Evolutionary conservation across 2,113 vertebrate genomes (phyloP).

Genomic region (Geothlypis trichas): DNA sequence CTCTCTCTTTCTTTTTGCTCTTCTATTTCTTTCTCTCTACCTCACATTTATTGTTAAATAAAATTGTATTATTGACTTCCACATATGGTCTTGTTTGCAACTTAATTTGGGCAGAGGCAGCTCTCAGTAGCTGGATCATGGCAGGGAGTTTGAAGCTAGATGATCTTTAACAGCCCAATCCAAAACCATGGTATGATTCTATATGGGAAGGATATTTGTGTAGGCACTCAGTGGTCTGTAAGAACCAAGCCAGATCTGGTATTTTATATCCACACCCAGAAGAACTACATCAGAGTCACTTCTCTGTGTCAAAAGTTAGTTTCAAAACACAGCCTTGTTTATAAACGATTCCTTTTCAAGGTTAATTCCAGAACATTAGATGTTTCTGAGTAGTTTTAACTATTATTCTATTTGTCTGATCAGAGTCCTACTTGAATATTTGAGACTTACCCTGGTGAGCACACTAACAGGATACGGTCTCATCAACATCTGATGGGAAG

Average conservation of each 20-base stretch:
- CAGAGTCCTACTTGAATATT: background rate
- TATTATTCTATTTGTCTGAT: background rate
- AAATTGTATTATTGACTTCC: background rate
- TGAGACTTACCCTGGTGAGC: background rate
- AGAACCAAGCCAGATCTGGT: background rate
- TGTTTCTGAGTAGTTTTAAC: background rate
- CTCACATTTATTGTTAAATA: background rate
- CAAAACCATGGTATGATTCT: background rate
- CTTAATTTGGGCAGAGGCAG: background rate
- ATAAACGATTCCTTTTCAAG: background rate
- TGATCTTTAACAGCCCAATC: background rate
- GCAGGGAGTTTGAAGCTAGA: background rate
- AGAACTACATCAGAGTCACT: background rate
- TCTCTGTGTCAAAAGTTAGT: background rate
- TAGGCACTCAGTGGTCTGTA: background rate
- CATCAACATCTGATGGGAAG: background rate
- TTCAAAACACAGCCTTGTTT: background rate
- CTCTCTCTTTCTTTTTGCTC: background rate
- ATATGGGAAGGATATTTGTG: background rate
- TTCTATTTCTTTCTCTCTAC: background rate
- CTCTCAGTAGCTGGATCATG: background rate
- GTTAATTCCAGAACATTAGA: background rate
- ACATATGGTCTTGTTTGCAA: background rate
- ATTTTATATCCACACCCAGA: background rate
- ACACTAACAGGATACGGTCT: background rate